Evolutionary conservation across 64 coral and sea anemone species (phyloP).

Genomic region (Astreopora myriophthalma): DNA sequence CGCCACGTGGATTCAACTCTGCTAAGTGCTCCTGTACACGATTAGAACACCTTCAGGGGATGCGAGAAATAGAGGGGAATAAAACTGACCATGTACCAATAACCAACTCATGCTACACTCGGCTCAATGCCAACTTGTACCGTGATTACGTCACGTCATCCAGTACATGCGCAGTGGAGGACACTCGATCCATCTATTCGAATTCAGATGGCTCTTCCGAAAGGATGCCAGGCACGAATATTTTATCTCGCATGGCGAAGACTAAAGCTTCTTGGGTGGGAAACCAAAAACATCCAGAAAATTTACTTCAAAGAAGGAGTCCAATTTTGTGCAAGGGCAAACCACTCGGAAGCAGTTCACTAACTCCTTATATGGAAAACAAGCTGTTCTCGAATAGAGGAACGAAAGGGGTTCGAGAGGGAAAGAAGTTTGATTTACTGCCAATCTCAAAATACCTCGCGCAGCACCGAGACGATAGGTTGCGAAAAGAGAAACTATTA

Average conservation of each 20-base stretch:
- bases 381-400: conserved; percentile 28
- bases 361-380: conserved; percentile 64
- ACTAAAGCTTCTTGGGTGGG: conserved; percentile 81
- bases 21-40: not conserved
- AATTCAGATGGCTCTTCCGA: conserved; percentile 25
- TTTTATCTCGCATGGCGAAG: conserved; percentile 90
- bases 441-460: conserved; percentile 80
- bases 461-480: conserved; percentile 22
- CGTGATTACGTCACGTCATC: conserved; percentile 22
- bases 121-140: not conserved
- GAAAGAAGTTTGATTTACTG: conserved; percentile 79
- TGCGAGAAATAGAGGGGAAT: not conserved
- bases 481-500: conserved; percentile 16
- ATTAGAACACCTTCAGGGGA: not conserved
- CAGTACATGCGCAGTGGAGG: conserved; percentile 22
- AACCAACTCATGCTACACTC: not conserved
- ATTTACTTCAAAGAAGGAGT: conserved; percentile 30
- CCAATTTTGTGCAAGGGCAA: conserved; percentile 63
- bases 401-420: conserved; percentile 78
- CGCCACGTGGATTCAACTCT: not conserved
- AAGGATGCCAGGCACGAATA: conserved; percentile 66
- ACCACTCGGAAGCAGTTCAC: not conserved
- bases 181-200: conserved; percentile 30
- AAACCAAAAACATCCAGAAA: conserved; percentile 56
- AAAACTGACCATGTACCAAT: not conserved